A percentile compares a stretch with the other conserved stretches of the same genome.
These are phyloP conservation scores for Lamproptera curius DNA, from an alignment of 2,888 invertebrate species.

Conservation along the genomic window DNA sequence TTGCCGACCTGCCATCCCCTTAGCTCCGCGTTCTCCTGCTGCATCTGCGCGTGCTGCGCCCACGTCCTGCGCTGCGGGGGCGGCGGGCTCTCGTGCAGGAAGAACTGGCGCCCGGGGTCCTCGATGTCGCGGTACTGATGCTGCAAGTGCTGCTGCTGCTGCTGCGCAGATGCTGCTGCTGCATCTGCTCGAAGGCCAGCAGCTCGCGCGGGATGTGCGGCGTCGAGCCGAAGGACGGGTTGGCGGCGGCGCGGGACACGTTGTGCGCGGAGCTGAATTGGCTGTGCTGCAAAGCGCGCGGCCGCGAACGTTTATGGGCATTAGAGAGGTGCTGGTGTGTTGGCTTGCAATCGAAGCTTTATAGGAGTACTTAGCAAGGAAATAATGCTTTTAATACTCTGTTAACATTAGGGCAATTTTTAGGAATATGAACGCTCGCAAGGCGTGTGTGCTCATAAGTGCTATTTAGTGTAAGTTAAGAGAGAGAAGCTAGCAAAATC, in stretches of 20 bases:
- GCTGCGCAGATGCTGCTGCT: background rate
- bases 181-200: conserved; percentile 31
- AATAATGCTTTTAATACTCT: no score
- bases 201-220: conserved; percentile 63
- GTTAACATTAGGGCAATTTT: no score
- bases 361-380: no score
- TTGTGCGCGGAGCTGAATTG: conserved; percentile 77
- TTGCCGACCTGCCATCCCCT: conserved; percentile 62
- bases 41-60: conserved; percentile 70
- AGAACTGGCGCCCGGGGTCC: conserved; percentile 80
- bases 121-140: conserved; percentile 42
- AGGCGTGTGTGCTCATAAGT: no score
- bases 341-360: no score
- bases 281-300: conserved; percentile 61
- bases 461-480: no score
- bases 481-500: no score
- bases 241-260: conserved; percentile 54
- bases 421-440: no score
- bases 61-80: conserved; percentile 78
- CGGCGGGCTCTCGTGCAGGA: conserved; percentile 82
- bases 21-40: conserved; percentile 79
- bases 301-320: conserved; percentile 22
- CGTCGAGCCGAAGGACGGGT: conserved; percentile 64
- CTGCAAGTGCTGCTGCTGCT: conserved; percentile 16
- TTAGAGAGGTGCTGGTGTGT: background rate